Evolutionary conservation across 2,113 vertebrate genomes (phyloP), one percentile per base, ranked within the genome.

Genomic region (human (Homo sapiens)): DNA sequence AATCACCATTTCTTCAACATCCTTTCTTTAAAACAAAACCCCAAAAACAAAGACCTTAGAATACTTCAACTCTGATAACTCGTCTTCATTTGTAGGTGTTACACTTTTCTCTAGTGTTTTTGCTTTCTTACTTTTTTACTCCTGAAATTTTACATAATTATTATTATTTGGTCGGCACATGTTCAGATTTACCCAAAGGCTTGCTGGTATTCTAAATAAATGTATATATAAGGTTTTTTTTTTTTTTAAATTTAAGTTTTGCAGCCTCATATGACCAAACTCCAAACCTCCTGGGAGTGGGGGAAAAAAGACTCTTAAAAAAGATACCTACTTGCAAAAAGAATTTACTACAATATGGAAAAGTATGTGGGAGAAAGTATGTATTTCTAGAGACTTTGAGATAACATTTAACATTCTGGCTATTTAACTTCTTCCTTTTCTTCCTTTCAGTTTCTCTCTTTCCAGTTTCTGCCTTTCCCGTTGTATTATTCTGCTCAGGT

Each of bases 21-120:
- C 35, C n/a, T 87, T n/a, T 89, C 85, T 96, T 93, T 84, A 59
- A 79, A 92, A 92, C 20, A 48, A 83, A 75, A 79, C 6, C 17
- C 12, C 14, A 12, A 35, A 45, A 70, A 52, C 22, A 73, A 83
- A 72, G 61, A 59, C 61, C 66, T 55, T 57, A 84, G 70, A 93
- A 35, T 89, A 50, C 20, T 73, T 55, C 73, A 27, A 57, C 35
- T 93, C 35, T 78, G 72, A 38, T 50, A 81, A 70, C 8, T 17
- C 32, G 72, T 90, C 40, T 73, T 23, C 43, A 79, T 43, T 73
- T 8, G 32, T 64, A 73, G 27, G 12, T 61, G 8, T 80, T 81
- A 66, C 30, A 40, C 23, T 96, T 80, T 80, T 55, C 6, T 73
- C n/a, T 73, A 6, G 4, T 66, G 8, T 43, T 92, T 82, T 50